phyloP scores from a whole-genome alignment of 2,888 invertebrate species.

The Griposia aprilina region DNA sequence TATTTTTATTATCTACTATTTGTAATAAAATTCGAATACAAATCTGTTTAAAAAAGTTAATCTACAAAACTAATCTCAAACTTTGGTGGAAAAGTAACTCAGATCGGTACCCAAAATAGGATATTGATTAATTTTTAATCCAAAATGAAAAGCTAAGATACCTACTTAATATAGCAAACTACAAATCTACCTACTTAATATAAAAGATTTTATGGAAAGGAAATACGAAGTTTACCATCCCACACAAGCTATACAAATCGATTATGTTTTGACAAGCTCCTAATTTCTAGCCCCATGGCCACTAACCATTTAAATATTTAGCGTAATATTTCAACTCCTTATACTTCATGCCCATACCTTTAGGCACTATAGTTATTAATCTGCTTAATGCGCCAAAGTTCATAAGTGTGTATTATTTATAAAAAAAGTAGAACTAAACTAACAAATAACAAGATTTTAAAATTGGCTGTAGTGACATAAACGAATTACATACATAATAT shows the following conservation, averaged over 20 bases:
- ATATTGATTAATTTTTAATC: neutral
- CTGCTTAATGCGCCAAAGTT: constrained; percentile 32
- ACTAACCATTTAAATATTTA: constrained; percentile 19
- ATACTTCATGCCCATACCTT: constrained; percentile 1
- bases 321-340: constrained; percentile 34
- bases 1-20: too few relatives aligned
- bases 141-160: neutral
- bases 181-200: neutral
- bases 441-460: constrained; percentile 32
- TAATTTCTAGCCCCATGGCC: constrained; percentile 12
- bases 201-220: neutral
- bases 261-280: constrained; percentile 34
- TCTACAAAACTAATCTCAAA: neutral
- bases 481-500: constrained; percentile 61
- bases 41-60: neutral
- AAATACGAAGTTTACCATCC: constrained; percentile 1
- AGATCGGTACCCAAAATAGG: neutral
- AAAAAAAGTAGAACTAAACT: constrained; percentile 37
- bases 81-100: neutral
- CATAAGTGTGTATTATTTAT: constrained; percentile 34
- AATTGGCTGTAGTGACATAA: constrained; percentile 45
- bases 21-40: neutral
- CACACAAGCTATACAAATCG: constrained; percentile 8
- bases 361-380: constrained; percentile 33
- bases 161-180: neutral